Percentiles rank a stretch among this genome's conserved stretches.
These are phyloP conservation scores for Xiphias gladius DNA, from an alignment of 2,113 vertebrate genomes.

Conservation along the genomic window DNA sequence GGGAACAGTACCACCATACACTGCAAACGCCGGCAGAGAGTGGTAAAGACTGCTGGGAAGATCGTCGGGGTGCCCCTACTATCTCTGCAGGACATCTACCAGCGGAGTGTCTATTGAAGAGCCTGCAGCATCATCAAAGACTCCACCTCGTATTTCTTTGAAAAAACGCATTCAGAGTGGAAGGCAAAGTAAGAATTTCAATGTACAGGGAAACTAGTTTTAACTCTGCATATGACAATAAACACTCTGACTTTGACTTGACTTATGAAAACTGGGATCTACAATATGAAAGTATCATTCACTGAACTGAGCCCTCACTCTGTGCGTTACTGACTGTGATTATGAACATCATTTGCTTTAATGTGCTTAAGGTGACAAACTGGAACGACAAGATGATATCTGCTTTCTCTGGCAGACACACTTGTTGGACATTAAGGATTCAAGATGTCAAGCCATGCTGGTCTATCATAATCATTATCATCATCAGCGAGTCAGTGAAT, in stretches of 20 bases:
- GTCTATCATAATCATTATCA: neutral
- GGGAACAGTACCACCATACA: neutral
- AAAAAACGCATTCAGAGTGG: no score
- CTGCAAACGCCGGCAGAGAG: no score
- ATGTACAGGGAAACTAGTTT: no score
- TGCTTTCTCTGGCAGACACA: neutral
- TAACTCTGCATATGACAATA: no score
- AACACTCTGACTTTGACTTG: no score
- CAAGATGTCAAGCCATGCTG: neutral
- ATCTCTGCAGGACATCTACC: no score
- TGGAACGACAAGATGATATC: neutral
- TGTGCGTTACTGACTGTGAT: neutral
- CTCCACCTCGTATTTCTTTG: no score
- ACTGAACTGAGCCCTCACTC: neutral
- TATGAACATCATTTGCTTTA: neutral
- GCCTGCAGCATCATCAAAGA: no score
- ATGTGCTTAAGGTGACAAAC: neutral
- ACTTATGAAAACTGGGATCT: neutral
- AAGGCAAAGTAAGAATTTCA: no score
- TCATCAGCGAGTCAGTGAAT: slow-evolving; percentile 8
- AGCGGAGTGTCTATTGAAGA: no score
- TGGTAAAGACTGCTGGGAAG: no score
- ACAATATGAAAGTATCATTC: neutral
- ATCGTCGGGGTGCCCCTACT: no score
- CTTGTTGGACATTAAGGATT: neutral